phyloP scores from a whole-genome alignment of 2,113 vertebrate species.

The Limanda limanda region DNA sequence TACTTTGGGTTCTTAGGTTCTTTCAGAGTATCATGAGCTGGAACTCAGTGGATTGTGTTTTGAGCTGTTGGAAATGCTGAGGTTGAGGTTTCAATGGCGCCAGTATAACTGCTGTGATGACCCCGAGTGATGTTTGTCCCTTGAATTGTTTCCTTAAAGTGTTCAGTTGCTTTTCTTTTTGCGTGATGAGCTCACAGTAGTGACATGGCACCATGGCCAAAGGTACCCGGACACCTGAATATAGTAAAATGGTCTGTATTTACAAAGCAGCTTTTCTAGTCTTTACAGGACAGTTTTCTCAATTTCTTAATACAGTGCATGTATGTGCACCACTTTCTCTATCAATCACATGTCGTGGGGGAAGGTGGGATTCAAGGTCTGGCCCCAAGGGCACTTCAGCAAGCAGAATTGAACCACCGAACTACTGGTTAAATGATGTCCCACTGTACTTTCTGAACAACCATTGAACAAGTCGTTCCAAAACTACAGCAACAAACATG shows the following conservation, averaged over 20 bases:
- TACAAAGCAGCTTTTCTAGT: not conserved
- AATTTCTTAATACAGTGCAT: no score
- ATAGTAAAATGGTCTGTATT: not conserved
- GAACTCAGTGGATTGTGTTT: slow-evolving; percentile 36
- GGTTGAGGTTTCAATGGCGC: slow-evolving; percentile 29
- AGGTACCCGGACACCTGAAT: not conserved
- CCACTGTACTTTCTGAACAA: no score
- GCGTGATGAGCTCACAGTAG: not conserved
- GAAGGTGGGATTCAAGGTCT: not conserved
- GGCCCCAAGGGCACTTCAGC: no score
- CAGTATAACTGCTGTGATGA: not conserved
- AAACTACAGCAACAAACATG: no score
- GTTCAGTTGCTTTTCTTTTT: not conserved
- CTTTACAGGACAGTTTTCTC: no score
- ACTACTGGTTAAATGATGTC: no score
- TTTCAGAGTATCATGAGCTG: slow-evolving; percentile 39
- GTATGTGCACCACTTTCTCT: no score
- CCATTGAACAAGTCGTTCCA: no score
- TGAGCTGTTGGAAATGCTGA: slow-evolving; percentile 44
- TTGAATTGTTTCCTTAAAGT: not conserved
- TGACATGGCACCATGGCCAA: not conserved
- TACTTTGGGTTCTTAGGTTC: slow-evolving; percentile 33
- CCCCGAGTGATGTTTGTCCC: not conserved
- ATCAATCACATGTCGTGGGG: not conserved
- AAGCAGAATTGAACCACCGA: no score